Percentiles rank a stretch among this genome's conserved stretches.
Evolutionary conservation across 2,113 vertebrate species (phyloP).

Genomic region (Pandion haliaetus): DNA sequence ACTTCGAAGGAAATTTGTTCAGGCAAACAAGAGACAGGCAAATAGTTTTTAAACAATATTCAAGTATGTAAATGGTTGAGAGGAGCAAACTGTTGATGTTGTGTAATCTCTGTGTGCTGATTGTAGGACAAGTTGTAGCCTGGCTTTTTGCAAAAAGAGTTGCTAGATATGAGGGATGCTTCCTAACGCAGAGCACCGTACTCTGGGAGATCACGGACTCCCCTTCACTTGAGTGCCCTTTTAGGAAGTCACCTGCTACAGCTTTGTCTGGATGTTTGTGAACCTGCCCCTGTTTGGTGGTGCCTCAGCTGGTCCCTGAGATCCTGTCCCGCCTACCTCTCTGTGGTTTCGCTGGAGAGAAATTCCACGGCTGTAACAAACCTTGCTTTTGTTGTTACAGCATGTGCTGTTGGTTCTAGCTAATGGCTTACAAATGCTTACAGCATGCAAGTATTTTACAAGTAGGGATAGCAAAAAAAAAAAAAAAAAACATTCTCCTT

Average conservation of each 20-base stretch:
- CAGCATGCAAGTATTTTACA: not conserved
- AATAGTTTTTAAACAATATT: not conserved
- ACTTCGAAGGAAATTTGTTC: not conserved
- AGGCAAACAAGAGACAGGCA: not conserved
- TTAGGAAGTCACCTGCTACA: not conserved
- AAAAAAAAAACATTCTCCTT: not conserved
- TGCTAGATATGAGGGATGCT: not conserved
- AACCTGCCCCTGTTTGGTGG: not conserved
- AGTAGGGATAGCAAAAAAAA: not conserved
- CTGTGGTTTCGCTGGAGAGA: not conserved
- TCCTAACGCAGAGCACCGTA: not conserved
- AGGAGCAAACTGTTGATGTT: fast-evolving
- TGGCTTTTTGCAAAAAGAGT: not conserved
- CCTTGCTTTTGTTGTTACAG: not conserved
- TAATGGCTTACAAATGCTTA: slow-evolving; percentile 42
- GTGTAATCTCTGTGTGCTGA: not conserved
- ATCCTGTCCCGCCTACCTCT: not conserved
- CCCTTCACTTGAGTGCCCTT: not conserved
- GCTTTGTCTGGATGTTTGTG: not conserved
- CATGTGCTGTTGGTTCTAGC: not conserved
- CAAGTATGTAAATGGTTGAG: not conserved
- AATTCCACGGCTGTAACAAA: not conserved
- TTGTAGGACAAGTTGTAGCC: not conserved
- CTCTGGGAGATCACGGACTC: not conserved
- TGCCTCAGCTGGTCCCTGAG: not conserved